Percentiles rank a stretch among this genome's conserved stretches.
Evolutionary conservation across 1,140 invertebrate genomes (phyloP).

Genomic region (Spodoptera litura): DNA sequence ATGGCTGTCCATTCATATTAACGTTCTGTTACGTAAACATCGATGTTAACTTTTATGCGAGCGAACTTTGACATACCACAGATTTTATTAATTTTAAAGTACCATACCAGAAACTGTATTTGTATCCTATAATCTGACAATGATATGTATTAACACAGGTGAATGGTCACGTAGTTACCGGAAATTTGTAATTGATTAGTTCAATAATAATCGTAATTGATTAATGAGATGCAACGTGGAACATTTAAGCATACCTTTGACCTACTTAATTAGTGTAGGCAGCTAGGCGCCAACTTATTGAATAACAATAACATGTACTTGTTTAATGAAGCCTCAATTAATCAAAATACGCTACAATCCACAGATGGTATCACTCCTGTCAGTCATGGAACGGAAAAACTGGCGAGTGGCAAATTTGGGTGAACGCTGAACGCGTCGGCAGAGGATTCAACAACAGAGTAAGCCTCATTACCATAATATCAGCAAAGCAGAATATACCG

Average conservation of each 20-base stretch:
- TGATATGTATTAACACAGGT: too few species aligned
- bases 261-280: background rate
- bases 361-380: conserved; percentile 93
- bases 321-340: too few species aligned
- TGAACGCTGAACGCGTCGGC: conserved; percentile 93
- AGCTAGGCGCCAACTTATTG: too few species aligned
- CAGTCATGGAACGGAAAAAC: conserved; percentile 94
- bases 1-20: too few species aligned
- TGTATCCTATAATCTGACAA: too few species aligned
- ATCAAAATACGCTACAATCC: conserved; percentile 44
- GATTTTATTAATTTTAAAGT: too few species aligned
- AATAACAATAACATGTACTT: too few species aligned
- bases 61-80: too few species aligned
- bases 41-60: too few species aligned
- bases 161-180: background rate
- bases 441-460: conserved; percentile 94
- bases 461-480: conserved; percentile 72
- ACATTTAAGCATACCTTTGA: background rate
- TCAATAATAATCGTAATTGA: background rate
- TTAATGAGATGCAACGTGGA: background rate
- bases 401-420: conserved; percentile 95
- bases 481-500: background rate
- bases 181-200: background rate
- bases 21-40: too few species aligned
- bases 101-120: too few species aligned